Base-by-base conservation (phyloP, 2,888 invertebrate species). In the Brachyptera risi region DNA sequence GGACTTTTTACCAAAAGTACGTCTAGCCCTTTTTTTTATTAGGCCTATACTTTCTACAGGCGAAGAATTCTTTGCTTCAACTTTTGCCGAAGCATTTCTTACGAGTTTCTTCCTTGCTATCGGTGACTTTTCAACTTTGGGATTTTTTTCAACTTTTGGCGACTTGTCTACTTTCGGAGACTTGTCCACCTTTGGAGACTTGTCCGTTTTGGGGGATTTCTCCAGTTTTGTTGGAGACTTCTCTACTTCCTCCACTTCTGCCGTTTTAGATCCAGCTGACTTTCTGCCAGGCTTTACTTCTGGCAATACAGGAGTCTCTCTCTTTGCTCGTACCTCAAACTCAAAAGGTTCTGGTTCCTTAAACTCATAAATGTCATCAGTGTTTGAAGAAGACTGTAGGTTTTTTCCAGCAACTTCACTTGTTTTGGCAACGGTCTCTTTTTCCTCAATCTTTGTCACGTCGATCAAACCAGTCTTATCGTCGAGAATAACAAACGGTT, bases 341-440 rank as follows among this genome's bases (percentile, higher is more conserved):
- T 92, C 91, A 71, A 92, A 92, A 0, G 92, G 91, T 73, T 92
- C 92, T 0, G 91, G 90, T 73, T 92, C 92, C 73, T 92, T 92
- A 71, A 92, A 92, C 74, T 92, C 92, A 71, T 92, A 92, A 63
- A 92, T 85, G 71, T 92, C 92, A 49, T 78, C 78, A 13, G 54
- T 54, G 15, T 27, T 51, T 2, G 31, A 4, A 3, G 23, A 7
- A 3, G 54, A 35, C 3, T 15, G 19, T n/a, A 19, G 44, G 4
- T 19, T 2, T 21, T 44, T 44, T 19, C 7, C 31, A 7, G 31
- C 7, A 11, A 5, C 11, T 66, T 19, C 61, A 23, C 15, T 66
- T 66, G 3, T 62, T 11, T 35, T 59, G 61, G 26, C 65, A 58
- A 19, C 56, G 19, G 44, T 17, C n/a, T 44, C 17, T 54, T 54